These are phyloP conservation scores for Vireo griseus DNA, from an alignment of 2,797 vertebrate genomes.

Conservation along the genomic window DNA sequence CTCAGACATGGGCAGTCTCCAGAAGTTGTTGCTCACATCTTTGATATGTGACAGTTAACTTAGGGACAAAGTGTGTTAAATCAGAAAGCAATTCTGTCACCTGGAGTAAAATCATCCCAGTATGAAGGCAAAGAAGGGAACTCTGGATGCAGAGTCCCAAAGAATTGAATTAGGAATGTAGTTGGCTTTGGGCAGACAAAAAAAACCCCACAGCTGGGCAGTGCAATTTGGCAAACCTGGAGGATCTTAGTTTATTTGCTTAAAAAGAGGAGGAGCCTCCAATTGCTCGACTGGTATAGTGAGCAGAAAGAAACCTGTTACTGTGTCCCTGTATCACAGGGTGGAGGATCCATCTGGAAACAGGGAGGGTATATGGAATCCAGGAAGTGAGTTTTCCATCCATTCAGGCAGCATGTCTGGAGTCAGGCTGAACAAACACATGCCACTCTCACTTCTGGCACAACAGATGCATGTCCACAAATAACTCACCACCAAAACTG, in stretches of 20 bases:
- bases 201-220: neutral
- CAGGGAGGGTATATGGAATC: neutral
- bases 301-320: neutral
- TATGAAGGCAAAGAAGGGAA: neutral
- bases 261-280: neutral
- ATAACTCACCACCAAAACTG: neutral
- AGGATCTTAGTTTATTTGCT: neutral
- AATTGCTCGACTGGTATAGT: neutral
- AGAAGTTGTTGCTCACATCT: neutral
- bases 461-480: neutral
- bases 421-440: conserved; percentile 34
- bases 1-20: neutral
- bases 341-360: conserved; percentile 14
- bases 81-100: neutral
- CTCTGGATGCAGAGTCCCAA: neutral
- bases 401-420: neutral
- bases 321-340: neutral
- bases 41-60: neutral
- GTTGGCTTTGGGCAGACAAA: neutral
- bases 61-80: neutral
- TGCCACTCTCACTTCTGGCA: neutral
- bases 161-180: neutral
- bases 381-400: neutral
- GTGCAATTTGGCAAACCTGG: neutral
- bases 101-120: neutral